A percentile compares a stretch with the other conserved stretches of the same genome.
phyloP scores from a whole-genome alignment of 2,113 vertebrate genomes.

The Brachyistius frenatus region DNA sequence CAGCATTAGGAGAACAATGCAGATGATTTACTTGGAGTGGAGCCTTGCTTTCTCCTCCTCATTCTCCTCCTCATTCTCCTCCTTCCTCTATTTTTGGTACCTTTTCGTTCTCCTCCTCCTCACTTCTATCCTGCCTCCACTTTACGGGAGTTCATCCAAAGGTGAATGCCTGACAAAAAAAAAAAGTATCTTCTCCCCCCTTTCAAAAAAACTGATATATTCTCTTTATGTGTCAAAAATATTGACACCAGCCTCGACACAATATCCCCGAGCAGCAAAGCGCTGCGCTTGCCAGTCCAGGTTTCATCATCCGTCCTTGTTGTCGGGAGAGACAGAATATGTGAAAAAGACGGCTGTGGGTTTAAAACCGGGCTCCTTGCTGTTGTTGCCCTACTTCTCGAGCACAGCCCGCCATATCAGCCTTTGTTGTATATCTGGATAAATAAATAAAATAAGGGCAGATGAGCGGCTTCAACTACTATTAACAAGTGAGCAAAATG shows the following conservation, averaged over 20 bases:
- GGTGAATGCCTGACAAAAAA: slow-evolving; percentile 69
- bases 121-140: slow-evolving; percentile 55
- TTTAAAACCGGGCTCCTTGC: slow-evolving; percentile 49
- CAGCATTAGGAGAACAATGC: slow-evolving; percentile 71
- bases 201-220: slow-evolving; percentile 54
- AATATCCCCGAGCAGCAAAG: slow-evolving; percentile 69
- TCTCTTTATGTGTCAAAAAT: slow-evolving; percentile 76
- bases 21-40: slow-evolving; percentile 67
- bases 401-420: slow-evolving; percentile 7
- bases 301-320: slow-evolving; percentile 73
- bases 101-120: slow-evolving; percentile 55
- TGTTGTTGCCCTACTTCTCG: slow-evolving; percentile 68
- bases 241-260: slow-evolving; percentile 69
- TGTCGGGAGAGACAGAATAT: slow-evolving; percentile 51
- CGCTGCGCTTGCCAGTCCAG: slow-evolving; percentile 58
- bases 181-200: slow-evolving; percentile 15
- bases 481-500: not conserved
- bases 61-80: slow-evolving; percentile 54
- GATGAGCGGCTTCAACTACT: slow-evolving; percentile 11
- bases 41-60: slow-evolving; percentile 55
- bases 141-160: slow-evolving; percentile 79
- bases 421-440: slow-evolving; percentile 7
- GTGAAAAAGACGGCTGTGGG: slow-evolving; percentile 59
- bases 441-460: not conserved
- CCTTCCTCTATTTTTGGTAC: slow-evolving; percentile 64